A percentile compares a stretch with the other conserved stretches of the same genome.
These are phyloP conservation scores for Cepaea nemoralis DNA, from an alignment of 1,140 invertebrate genomes.

Conservation along the genomic window DNA sequence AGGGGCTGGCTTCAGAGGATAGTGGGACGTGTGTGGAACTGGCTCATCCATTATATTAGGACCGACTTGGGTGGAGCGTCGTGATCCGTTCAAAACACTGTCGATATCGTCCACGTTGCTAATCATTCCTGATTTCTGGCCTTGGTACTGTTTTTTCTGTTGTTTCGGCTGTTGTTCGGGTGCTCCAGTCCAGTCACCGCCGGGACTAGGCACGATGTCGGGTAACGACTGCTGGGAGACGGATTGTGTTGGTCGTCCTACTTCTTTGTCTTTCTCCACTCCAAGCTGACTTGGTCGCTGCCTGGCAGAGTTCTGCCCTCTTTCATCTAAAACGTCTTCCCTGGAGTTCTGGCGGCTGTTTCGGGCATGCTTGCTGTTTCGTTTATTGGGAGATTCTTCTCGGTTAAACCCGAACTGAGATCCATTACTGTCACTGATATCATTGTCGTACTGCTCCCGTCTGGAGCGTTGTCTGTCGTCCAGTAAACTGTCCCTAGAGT, in stretches of 20 bases:
- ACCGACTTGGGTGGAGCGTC: conserved; percentile 43
- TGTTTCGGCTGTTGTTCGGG: conserved; percentile 41
- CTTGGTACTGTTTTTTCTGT: conserved; percentile 45
- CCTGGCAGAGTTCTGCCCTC: conserved; percentile 41
- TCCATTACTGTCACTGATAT: conserved; percentile 54
- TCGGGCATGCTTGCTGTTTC: conserved; percentile 50
- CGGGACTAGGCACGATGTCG: conserved; percentile 57
- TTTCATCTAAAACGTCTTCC: conserved; percentile 61
- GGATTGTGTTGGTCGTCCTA: conserved; percentile 36
- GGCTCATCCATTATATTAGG: conserved; percentile 62
- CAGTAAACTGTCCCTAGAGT: conserved; percentile 60
- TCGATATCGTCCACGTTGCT: conserved; percentile 65
- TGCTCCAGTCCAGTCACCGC: conserved; percentile 27
- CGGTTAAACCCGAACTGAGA: conserved; percentile 61
- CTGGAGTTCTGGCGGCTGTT: conserved; percentile 59
- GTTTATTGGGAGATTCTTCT: conserved; percentile 65
- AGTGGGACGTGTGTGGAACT: conserved; percentile 57
- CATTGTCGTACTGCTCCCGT: conserved; percentile 51
- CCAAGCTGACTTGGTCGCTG: conserved; percentile 54
- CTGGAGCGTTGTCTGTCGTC: conserved; percentile 56
- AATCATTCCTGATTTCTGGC: conserved; percentile 55
- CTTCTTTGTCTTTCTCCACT: conserved; percentile 49
- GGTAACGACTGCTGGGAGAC: conserved; percentile 58
- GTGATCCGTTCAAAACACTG: conserved; percentile 52
- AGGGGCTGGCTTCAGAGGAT: conserved; percentile 61